Conservation (phyloP, 2,113 vertebrate species). For the Natator depressus region DNA sequence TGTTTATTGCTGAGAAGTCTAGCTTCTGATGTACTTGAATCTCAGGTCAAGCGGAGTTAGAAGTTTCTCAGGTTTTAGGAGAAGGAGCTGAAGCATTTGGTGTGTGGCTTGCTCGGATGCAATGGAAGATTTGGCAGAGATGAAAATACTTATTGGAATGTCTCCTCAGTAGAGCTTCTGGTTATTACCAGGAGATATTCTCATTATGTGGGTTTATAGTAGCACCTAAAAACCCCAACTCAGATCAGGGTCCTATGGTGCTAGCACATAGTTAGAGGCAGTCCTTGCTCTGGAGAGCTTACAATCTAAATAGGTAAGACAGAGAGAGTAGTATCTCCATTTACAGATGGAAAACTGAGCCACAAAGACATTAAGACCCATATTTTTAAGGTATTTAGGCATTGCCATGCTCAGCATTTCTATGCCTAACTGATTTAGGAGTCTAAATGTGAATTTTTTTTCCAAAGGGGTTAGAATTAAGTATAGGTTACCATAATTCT, state of each 20-base stretch:
- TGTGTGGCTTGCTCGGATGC: not conserved
- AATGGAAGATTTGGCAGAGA: not conserved
- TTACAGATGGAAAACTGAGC: not conserved
- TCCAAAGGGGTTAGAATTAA: not conserved
- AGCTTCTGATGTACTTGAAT: not conserved
- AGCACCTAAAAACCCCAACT: not conserved
- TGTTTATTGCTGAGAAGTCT: not conserved
- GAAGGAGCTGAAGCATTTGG: not conserved
- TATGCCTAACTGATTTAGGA: not conserved
- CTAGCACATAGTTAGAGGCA: not conserved
- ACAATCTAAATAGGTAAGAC: not conserved
- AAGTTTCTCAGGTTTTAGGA: not conserved
- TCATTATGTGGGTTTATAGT: not conserved
- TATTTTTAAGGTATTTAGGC: not conserved
- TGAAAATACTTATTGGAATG: not conserved
- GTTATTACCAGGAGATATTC: not conserved
- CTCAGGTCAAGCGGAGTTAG: not conserved
- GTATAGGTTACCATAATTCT: not conserved
- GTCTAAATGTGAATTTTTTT: not conserved
- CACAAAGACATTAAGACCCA: not conserved
- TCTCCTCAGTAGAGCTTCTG: not conserved
- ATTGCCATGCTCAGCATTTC: not conserved
- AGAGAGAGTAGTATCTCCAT: not conserved
- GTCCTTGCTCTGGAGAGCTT: not conserved
- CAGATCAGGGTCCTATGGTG: not conserved